Evolutionary conservation across 2,888 invertebrate species (phyloP).

Genomic region (Carterocephalus palaemon): DNA sequence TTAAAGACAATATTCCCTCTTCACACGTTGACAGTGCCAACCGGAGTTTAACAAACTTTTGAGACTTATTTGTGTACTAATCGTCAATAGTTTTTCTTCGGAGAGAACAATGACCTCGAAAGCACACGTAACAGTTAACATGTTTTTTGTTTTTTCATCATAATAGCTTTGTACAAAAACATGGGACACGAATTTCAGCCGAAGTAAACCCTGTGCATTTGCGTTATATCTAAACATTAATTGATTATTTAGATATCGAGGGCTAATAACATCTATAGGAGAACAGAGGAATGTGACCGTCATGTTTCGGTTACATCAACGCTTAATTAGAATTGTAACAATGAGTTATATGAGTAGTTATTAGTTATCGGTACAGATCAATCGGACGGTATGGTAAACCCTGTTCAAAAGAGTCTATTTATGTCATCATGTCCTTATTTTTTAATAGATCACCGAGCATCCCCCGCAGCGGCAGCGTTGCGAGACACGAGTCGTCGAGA

Average conservation of each 20-base stretch:
- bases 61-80: background rate
- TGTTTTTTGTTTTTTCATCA: conserved; percentile 71
- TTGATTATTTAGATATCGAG: conserved; percentile 40
- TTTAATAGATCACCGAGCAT: conserved; percentile 76
- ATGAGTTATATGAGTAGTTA: no score
- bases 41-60: background rate
- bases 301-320: conserved; percentile 78
- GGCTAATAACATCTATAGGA: conserved; percentile 69
- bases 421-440: conserved; percentile 77
- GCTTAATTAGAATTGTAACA: conserved; percentile 54
- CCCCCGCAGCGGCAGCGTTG: conserved; percentile 70
- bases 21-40: background rate
- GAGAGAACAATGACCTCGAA: conserved; percentile 42
- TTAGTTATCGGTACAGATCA: conserved; percentile 45
- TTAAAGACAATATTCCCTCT: conserved; percentile 1
- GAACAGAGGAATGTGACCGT: conserved; percentile 72
- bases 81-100: conserved; percentile 16
- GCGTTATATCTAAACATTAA: conserved; percentile 34
- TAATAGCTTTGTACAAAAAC: conserved; percentile 55
- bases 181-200: conserved; percentile 38
- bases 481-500: conserved; percentile 66
- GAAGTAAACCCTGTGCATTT: conserved; percentile 37
- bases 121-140: conserved; percentile 73
- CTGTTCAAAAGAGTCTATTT: conserved; percentile 71
- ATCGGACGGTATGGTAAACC: conserved; percentile 53